These are phyloP conservation scores for Holcopasites calliopsidis DNA, from an alignment of 1,140 invertebrate genomes.

Conservation along the genomic window DNA sequence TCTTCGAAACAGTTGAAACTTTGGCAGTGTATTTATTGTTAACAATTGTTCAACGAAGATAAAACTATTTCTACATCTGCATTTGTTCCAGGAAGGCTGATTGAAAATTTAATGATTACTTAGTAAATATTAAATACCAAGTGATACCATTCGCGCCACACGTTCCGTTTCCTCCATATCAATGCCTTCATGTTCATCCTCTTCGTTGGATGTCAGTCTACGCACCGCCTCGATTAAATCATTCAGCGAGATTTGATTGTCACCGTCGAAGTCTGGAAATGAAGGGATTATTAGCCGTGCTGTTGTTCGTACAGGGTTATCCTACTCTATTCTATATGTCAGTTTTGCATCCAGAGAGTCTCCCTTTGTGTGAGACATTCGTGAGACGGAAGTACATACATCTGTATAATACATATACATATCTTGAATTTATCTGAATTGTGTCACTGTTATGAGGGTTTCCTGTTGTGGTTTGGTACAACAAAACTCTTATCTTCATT, in stretches of 20 bases:
- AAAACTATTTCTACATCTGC: no score
- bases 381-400: not conserved
- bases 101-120: no score
- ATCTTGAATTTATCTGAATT: not conserved
- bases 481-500: no score
- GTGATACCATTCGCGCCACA: conserved; percentile 62
- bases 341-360: not conserved
- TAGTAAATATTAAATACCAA: conserved; percentile 12
- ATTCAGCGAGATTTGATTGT: conserved; percentile 80
- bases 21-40: no score
- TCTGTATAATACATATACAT: no score
- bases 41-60: no score
- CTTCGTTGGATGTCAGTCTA: conserved; percentile 71
- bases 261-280: conserved; percentile 82
- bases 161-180: conserved; percentile 50
- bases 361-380: not conserved
- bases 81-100: no score
- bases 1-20: no score
- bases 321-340: not conserved
- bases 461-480: not conserved
- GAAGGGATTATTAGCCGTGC: conserved; percentile 43
- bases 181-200: conserved; percentile 38
- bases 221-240: conserved; percentile 81
- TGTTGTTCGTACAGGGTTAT: conserved; percentile 3
- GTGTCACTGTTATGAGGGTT: not conserved